Evolutionary conservation across 64 coral and sea anemone species (phyloP), one percentile per base, ranked within the genome.

Genomic region (Exaiptasia diaphana): DNA sequence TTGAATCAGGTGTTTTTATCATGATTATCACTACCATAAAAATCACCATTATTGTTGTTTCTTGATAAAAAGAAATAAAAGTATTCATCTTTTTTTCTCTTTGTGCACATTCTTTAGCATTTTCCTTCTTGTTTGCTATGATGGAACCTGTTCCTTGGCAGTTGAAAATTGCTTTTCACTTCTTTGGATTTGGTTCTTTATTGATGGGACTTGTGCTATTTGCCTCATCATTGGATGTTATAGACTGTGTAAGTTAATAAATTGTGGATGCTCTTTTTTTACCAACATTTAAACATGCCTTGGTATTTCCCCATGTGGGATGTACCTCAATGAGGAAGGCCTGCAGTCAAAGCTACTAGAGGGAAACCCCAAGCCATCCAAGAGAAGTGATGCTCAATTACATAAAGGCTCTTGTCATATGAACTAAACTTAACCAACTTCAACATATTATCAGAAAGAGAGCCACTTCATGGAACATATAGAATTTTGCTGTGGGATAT

Each of bases 71-170:
- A 15, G 24, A 14, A 65, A 3, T 65, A 15, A 5, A 28, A 30
- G 14, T n/a, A 22, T 60, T 62, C 33, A 41, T n/a, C 9, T 60
- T 5, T 36, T 4, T 23, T 39, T 24, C 37, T 4, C 55, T 58
- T 22, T 73, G n/a, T n/a, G 6, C 6, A 46, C 15, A 65, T 78
- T 46, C 73, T 62, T 26, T 67, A 99, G 95, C 95, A 5, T 99
- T 99, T 53, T 83, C 95, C 0, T 99, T 99, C 52, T 50, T 99
- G 67, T 99, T 99, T 69, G 62, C 89, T 3, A 82, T 99, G 69
- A 99, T 99, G 95, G 95, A 99, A 21, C 95, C 95, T 11, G 95
- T 99, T 23, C 95, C 95, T 20, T 99, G 95, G 95, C 95, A 99
- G 55, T 40, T 99, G 17, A 99, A 99, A 29, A 99, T 99, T 85